These are phyloP conservation scores for Neotoma lepida DNA, from an alignment of 2,113 vertebrate genomes.

Conservation along the genomic window DNA sequence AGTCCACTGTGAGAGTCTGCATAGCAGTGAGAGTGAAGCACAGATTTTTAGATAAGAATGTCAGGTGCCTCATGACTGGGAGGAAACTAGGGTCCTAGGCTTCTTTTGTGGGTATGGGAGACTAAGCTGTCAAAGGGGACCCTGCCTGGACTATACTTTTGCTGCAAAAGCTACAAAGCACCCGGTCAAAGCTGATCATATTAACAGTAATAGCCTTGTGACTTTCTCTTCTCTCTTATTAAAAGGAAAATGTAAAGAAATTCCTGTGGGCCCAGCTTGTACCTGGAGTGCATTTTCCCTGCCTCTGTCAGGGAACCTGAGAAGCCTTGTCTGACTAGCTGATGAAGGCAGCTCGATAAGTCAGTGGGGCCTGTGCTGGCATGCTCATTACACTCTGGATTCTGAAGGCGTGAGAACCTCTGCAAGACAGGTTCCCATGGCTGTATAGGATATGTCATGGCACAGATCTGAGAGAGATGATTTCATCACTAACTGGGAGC, in stretches of 20 bases:
- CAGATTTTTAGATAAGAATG: background rate
- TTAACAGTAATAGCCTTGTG: background rate
- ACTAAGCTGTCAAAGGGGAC: background rate
- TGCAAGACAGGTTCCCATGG: conserved; percentile 95
- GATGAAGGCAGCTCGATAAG: conserved; percentile 83
- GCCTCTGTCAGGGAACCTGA: conserved; percentile 75
- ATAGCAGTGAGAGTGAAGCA: background rate
- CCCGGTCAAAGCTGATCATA: background rate
- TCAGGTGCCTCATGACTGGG: accelerated
- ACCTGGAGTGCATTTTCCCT: conserved; percentile 63
- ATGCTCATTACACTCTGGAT: conserved; percentile 86
- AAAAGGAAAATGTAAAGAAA: background rate
- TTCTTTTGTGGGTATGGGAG: background rate
- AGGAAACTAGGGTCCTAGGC: too few species aligned
- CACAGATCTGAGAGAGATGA: conserved; percentile 88
- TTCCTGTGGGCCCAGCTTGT: background rate
- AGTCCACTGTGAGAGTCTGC: background rate
- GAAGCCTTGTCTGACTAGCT: conserved; percentile 80
- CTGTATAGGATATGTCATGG: conserved; percentile 90
- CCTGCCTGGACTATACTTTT: too few species aligned
- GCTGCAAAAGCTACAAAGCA: background rate
- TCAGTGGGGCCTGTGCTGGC: conserved; percentile 91
- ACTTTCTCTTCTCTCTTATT: conserved; percentile 15
- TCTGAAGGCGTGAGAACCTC: conserved; percentile 96
- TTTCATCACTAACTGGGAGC: conserved; percentile 89